Percentiles rank a stretch among this genome's conserved stretches.
phyloP scores from a whole-genome alignment of 2,113 vertebrate species.

The Dolichallabes microphthalmus region DNA sequence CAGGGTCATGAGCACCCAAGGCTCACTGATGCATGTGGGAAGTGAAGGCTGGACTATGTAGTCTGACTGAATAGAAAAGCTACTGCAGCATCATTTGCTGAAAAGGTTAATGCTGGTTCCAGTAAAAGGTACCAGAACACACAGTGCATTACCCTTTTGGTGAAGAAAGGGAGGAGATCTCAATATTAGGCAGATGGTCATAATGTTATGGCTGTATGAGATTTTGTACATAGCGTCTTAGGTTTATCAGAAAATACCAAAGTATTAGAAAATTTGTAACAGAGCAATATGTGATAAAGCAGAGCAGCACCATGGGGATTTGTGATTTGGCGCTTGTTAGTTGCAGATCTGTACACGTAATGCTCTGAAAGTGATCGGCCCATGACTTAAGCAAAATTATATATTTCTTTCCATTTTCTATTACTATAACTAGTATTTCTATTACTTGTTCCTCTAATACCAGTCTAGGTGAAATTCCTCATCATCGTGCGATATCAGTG shows the following conservation, averaged over 20 bases:
- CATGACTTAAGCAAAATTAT: conserved; percentile 32
- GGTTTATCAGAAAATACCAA: not conserved
- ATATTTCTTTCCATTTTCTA: conserved; percentile 11
- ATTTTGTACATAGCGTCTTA: not conserved
- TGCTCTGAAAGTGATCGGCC: not conserved
- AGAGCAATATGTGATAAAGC: not conserved
- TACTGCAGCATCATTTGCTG: too few relatives aligned
- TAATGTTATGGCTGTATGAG: not conserved
- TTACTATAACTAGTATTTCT: conserved; percentile 25
- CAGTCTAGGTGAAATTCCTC: conserved; percentile 35
- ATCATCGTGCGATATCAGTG: conserved; percentile 35
- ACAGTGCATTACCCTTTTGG: too few relatives aligned
- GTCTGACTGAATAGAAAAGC: too few relatives aligned
- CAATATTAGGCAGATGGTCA: too few relatives aligned
- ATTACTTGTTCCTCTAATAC: conserved; percentile 38
- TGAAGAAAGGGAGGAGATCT: too few relatives aligned
- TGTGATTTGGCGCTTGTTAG: conserved; percentile 9
- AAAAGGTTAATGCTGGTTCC: too few relatives aligned
- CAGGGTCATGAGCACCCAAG: too few relatives aligned
- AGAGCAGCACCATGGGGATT: not conserved
- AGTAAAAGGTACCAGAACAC: too few relatives aligned
- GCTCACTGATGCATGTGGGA: too few relatives aligned
- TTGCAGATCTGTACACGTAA: conserved; percentile 1
- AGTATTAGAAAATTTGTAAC: too few relatives aligned
- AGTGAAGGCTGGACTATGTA: too few relatives aligned